These are phyloP conservation scores for Hyles euphorbiae DNA, from an alignment of 1,140 invertebrate species.

Conservation along the genomic window DNA sequence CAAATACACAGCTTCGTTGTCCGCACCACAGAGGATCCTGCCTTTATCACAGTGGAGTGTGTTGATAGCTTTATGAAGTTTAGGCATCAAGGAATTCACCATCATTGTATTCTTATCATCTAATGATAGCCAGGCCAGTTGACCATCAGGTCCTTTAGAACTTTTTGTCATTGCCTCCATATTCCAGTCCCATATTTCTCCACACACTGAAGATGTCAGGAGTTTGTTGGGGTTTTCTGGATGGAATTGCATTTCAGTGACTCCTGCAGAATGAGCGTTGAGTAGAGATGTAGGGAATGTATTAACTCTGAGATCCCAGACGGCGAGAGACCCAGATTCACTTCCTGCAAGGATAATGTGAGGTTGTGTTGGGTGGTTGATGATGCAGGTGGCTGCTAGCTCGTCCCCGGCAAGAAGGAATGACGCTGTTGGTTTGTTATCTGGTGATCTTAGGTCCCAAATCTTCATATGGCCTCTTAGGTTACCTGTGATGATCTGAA, in stretches of 20 bases:
- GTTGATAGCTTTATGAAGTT: constrained; percentile 85
- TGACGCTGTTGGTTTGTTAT: constrained; percentile 77
- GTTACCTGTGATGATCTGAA: constrained; percentile 85
- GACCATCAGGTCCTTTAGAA: constrained; percentile 65
- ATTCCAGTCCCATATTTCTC: constrained; percentile 93
- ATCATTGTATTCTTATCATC: constrained; percentile 81
- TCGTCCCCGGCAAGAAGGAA: constrained; percentile 82
- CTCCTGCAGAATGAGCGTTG: constrained; percentile 84
- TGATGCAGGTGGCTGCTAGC: constrained; percentile 82
- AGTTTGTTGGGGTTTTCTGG: constrained; percentile 87
- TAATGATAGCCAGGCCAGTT: constrained; percentile 78
- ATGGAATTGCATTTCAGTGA: constrained; percentile 90
- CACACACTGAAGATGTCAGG: constrained; percentile 86
- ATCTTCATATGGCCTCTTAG: constrained; percentile 90
- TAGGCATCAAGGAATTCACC: constrained; percentile 82
- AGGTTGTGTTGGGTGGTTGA: constrained; percentile 89
- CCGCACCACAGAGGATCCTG: constrained; percentile 85
- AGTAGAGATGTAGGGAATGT: constrained; percentile 87
- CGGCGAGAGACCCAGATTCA: constrained; percentile 87
- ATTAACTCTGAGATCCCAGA: constrained; percentile 91
- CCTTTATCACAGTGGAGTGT: constrained; percentile 84
- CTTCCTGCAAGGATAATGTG: constrained; percentile 89
- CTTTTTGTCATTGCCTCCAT: constrained; percentile 64
- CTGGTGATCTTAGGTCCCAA: constrained; percentile 84
- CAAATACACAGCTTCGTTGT: constrained; percentile 89